Conservation (phyloP, 2,888 invertebrate genomes). For the Sinohyriopsis cumingii region DNA sequence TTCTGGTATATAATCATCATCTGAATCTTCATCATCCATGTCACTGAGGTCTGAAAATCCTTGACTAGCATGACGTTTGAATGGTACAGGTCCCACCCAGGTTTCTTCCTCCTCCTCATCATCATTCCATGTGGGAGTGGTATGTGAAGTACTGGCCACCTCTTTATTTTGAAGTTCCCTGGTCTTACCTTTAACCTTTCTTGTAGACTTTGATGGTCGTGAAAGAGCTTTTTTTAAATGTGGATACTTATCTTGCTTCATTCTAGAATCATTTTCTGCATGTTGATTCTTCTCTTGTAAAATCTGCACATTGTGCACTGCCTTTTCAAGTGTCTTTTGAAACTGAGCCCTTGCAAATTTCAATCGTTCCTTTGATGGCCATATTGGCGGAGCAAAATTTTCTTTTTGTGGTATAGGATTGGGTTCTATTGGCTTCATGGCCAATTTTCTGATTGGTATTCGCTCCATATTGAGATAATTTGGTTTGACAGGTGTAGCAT, state of each 20-base stretch:
- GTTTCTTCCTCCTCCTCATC: conserved; percentile 22
- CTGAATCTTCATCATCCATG: conserved; percentile 15
- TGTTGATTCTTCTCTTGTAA: conserved; percentile 4
- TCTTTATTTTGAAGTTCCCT: too few species aligned
- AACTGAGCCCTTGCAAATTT: conserved; percentile 52
- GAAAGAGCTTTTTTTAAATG: conserved; percentile 43
- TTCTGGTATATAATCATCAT: conserved; percentile 12
- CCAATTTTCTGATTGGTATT: conserved; percentile 36
- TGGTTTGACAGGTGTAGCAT: conserved; percentile 42
- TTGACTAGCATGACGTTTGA: conserved; percentile 15
- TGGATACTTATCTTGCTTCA: conserved; percentile 35
- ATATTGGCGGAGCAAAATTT: conserved; percentile 10
- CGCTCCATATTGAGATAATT: conserved; percentile 22
- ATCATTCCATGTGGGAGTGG: conserved; percentile 2
- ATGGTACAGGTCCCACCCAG: conserved; percentile 25
- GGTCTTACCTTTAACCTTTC: too few species aligned
- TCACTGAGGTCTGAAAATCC: conserved; percentile 4
- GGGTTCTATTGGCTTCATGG: conserved; percentile 22
- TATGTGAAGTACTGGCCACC: too few species aligned
- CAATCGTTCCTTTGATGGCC: conserved; percentile 49
- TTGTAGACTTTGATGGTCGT: conserved; percentile 12
- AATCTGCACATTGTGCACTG: conserved; percentile 35
- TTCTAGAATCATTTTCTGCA: conserved; percentile 1
- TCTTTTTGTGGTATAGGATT: conserved; percentile 3
- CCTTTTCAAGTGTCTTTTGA: conserved; percentile 38